phyloP scores from a whole-genome alignment of 2,888 invertebrate species.

The Zaprionus obscuricornis region DNA sequence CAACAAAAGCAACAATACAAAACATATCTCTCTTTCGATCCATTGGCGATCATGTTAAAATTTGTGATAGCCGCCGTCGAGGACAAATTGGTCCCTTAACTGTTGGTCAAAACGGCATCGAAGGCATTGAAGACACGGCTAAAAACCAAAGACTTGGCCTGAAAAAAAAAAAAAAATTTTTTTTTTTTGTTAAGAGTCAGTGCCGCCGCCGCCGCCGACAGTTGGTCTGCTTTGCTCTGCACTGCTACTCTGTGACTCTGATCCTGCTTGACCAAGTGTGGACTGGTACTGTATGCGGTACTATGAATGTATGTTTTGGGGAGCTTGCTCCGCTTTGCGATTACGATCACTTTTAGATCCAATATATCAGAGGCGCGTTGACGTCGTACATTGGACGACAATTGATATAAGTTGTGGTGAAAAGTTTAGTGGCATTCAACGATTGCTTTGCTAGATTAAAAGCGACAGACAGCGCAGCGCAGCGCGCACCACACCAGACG shows the following conservation, averaged over 20 bases:
- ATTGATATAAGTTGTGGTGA: slow-evolving; percentile 81
- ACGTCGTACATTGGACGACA: slow-evolving; percentile 81
- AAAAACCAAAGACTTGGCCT: background rate
- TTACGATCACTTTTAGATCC: slow-evolving; percentile 81
- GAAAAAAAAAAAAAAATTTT: no score
- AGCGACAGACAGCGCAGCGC: slow-evolving; percentile 66
- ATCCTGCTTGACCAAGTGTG: slow-evolving; percentile 2
- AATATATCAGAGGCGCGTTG: slow-evolving; percentile 80
- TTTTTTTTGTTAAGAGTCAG: no score
- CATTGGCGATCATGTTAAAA: slow-evolving; percentile 69
- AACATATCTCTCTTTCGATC: slow-evolving; percentile 32
- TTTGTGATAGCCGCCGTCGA: slow-evolving; percentile 71
- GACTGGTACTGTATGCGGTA: background rate
- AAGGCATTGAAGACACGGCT: slow-evolving; percentile 12
- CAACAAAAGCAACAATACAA: no score
- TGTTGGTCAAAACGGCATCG: slow-evolving; percentile 39
- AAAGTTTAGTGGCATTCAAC: slow-evolving; percentile 81
- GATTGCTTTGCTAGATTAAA: slow-evolving; percentile 80
- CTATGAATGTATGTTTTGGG: slow-evolving; percentile 4
- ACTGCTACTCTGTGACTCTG: no score
- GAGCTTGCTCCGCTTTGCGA: slow-evolving; percentile 73
- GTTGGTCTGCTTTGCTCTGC: slow-evolving; percentile 59
- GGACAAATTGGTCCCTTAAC: slow-evolving; percentile 77
- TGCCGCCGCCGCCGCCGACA: slow-evolving; percentile 27
- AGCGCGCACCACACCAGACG: slow-evolving; percentile 8